Evolutionary conservation across 2,888 invertebrate genomes (phyloP), one percentile per base, ranked within the genome.

Genomic region (Dryadula phaetusa): DNA sequence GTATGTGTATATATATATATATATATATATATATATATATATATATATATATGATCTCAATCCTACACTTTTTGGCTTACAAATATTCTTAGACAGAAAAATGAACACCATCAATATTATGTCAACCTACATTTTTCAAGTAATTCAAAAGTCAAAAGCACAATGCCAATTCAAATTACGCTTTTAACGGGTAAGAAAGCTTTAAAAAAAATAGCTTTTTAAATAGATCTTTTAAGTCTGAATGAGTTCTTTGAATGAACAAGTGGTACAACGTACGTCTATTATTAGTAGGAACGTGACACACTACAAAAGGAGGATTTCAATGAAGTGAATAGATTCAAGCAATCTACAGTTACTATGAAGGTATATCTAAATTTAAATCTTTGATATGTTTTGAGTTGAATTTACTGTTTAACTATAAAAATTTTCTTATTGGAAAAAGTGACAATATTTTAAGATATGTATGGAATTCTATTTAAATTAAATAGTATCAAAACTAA

Each of bases 81-180:
- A n/a, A n/a, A n/a, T n/a, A n/a, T n/a, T n/a, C n/a, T n/a, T n/a
- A 4, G 1, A 18, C 8, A 40, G 4, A 20, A 22, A 56, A 34
- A 56, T 4, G n/a, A 56, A 14, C 37, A 3, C n/a, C 54, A 56
- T 56, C 54, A 56, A 40, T 56, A 20, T 56, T 56, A 22, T 22
- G 54, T 56, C 46, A 56, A 12, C 61, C 62, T 46, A 62, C 16
- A 47, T 66, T 42, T 22, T 46, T 64, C 46, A 25, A 34, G 54
- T 46, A 25, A 46, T 64, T 64, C 46, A 56, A 46, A 64, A 34
- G 64, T 54, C 53, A 63, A 20, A 22, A 37, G 22, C 12, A 64
- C 54, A 64, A 64, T 46, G 22, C 37, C 34, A 16, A 56, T 18
- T 34, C 16, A 46, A 37, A 47, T 46, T 34, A 47, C 14, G 22